Evolutionary conservation across 2,113 vertebrate species (phyloP), one percentile per base, ranked within the genome.

Genomic region (Columbina picui): DNA sequence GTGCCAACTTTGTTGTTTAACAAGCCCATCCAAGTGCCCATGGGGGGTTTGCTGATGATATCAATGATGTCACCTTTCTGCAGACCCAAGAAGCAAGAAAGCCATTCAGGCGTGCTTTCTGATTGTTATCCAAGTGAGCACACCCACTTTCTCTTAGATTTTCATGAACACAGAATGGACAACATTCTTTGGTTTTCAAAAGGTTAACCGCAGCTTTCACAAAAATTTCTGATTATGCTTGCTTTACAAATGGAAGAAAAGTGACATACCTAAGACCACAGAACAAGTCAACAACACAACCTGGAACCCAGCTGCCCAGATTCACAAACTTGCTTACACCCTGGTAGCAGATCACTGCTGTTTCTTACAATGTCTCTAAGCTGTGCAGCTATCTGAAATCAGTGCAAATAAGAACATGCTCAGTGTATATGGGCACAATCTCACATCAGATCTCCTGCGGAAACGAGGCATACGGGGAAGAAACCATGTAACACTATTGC

Each of bases 11-110:
- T 99, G 97, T 99, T 99, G 97, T 99, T 99, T 88, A 99, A 84
- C 61, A 99, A 97, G 22, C 99, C 99, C 99, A 99, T 99, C 99
- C 99, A 99, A 7, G 99, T 99, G 22, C 99, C 99, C 99, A 99
- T 99, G n/a, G 99, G 99, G 0, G 99, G 99, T 90, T 99, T 99
- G 96, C 99, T 99, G 97, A 99, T 99, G 91, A 99, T 99, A 86
- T 99, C 99, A 14, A 99, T 99, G 94, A 99, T 98, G n/a, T 99
- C 99, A 14, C 99, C 99, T 76, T 98, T 99, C 99, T 99, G 97
- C 12, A 85, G 77, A 65, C 29, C 80, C 49, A 84, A 87, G 56
- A 30, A 82, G 68, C n/a, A 97, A 56, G 89, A 79, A 79, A 63
- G 34, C 5, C n/a, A 32, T 30, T 78, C 73, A 89, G 63, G 13